These are phyloP conservation scores for Caenorhabditis imperialis DNA, from an alignment of 2,888 invertebrate species.

Conservation along the genomic window DNA sequence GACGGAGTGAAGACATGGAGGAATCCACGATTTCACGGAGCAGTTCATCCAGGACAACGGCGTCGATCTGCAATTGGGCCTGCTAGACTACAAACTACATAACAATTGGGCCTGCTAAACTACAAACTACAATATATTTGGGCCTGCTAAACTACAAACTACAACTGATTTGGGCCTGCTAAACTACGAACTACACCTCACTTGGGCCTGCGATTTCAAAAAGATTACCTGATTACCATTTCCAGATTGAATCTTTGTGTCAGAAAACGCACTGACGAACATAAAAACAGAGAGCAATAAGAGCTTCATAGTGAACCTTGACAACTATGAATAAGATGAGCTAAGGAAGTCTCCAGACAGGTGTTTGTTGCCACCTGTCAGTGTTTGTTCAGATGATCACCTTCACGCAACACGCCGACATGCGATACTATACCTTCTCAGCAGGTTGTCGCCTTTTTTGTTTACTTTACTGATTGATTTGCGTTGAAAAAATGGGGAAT, in stretches of 20 bases:
- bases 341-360: neutral
- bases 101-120: neutral
- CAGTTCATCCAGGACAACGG: conserved; percentile 46
- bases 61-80: conserved; percentile 33
- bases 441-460: conserved; percentile 40
- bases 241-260: too few species aligned
- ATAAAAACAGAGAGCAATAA: neutral
- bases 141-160: conserved; percentile 6
- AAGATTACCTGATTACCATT: too few species aligned
- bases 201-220: too few species aligned
- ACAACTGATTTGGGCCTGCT: neutral
- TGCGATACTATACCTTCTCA: conserved; percentile 40
- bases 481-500: neutral
- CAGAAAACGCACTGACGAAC: neutral
- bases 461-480: conserved; percentile 19
- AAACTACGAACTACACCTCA: too few species aligned
- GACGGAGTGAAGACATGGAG: conserved; percentile 48
- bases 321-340: neutral
- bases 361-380: conserved; percentile 10
- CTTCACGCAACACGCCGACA: conserved; percentile 56
- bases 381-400: conserved; percentile 21
- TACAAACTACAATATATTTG: neutral
- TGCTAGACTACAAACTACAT: neutral
- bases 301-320: neutral
- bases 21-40: conserved; percentile 48